Percentiles rank a stretch among this genome's conserved stretches.
phyloP scores from a whole-genome alignment of 2,888 invertebrate species.

The Alloscopus bannaensis region DNA sequence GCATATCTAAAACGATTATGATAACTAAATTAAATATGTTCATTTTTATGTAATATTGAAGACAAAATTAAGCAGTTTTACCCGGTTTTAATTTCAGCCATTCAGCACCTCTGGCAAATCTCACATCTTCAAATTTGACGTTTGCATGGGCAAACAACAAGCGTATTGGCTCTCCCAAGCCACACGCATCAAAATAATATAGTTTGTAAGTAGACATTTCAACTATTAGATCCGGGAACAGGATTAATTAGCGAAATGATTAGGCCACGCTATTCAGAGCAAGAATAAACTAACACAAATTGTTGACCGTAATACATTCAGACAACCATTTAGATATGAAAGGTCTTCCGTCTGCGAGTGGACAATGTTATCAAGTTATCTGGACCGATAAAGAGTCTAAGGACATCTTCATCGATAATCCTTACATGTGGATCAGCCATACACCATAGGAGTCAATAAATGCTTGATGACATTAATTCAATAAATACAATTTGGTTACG shows the following conservation, averaged over 20 bases:
- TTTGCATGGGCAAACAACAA: constrained; percentile 51
- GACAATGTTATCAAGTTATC: too few species aligned
- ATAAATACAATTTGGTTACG: too few species aligned
- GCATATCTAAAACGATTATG: constrained; percentile 32
- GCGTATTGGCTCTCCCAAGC: constrained; percentile 49
- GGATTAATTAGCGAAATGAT: neutral
- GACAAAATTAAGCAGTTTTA: constrained; percentile 1
- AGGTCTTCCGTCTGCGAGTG: neutral
- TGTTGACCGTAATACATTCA: neutral
- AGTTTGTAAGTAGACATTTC: constrained; percentile 38
- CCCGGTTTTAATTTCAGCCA: constrained; percentile 48
- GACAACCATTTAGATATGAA: neutral
- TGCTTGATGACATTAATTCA: too few species aligned
- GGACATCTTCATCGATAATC: too few species aligned
- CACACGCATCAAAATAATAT: constrained; percentile 40
- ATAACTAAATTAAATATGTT: constrained; percentile 14
- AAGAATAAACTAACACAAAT: neutral
- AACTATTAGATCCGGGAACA: neutral
- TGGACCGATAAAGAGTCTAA: too few species aligned
- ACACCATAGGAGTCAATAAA: too few species aligned
- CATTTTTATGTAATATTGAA: neutral
- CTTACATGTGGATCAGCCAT: too few species aligned
- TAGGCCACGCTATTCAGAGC: neutral
- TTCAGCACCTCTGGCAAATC: constrained; percentile 40
- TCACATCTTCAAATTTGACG: constrained; percentile 49